Evolutionary conservation across 2,888 invertebrate species (phyloP).

Genomic region (Mesochorus sp.): DNA sequence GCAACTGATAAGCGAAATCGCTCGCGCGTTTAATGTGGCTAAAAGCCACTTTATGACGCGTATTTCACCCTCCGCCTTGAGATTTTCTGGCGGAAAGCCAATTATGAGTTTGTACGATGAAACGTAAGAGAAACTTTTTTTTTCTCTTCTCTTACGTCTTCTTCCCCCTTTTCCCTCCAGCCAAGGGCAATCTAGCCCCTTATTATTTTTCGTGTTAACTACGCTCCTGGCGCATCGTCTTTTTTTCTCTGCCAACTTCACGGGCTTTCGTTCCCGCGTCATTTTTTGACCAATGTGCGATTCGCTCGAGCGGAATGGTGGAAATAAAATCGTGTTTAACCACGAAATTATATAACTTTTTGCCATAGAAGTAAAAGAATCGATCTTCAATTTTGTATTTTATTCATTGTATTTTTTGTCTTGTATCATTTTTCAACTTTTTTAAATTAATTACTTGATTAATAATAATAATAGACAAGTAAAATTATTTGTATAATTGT

Average conservation of each 20-base stretch:
- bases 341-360: too few relatives aligned
- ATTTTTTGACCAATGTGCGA: too few relatives aligned
- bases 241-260: constrained; percentile 1
- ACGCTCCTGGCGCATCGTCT: constrained; percentile 45
- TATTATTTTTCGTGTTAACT: constrained; percentile 18
- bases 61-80: neutral
- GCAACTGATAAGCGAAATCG: constrained; percentile 77
- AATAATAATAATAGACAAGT: too few relatives aligned
- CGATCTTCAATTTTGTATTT: too few relatives aligned
- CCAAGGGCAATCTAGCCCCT: neutral
- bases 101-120: constrained; percentile 57
- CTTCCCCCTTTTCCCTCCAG: neutral
- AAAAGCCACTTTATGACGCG: constrained; percentile 58
- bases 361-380: too few relatives aligned
- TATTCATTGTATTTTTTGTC: too few relatives aligned
- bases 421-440: too few relatives aligned
- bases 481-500: too few relatives aligned
- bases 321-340: too few relatives aligned
- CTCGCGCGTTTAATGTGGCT: constrained; percentile 65
- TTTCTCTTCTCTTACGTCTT: constrained; percentile 49
- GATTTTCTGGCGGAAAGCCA: constrained; percentile 74
- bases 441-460: too few relatives aligned
- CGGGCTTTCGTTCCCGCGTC: neutral
- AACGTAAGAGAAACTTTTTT: constrained; percentile 50
- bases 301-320: too few relatives aligned